Conservation (phyloP, 2,888 invertebrate species). For the Chaetoderma sp. region DNA sequence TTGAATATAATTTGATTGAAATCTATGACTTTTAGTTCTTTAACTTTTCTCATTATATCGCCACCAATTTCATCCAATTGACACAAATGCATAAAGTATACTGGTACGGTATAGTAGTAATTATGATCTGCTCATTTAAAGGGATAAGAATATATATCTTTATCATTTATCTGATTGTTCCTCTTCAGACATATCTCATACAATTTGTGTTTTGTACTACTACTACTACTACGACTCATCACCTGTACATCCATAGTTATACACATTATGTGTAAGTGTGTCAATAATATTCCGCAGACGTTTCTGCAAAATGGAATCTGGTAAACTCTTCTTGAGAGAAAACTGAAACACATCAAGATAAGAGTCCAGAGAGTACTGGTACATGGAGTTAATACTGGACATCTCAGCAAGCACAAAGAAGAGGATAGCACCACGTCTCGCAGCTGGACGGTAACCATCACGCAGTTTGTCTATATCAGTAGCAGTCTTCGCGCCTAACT, state of each 20-base stretch:
- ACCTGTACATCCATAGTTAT: constrained; percentile 91
- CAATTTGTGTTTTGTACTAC: too few relatives aligned
- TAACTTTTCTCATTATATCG: too few relatives aligned
- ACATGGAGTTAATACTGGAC: constrained; percentile 90
- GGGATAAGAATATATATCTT: too few relatives aligned
- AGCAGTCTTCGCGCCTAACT: constrained; percentile 81
- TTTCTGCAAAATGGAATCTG: constrained; percentile 81
- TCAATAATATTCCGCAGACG: constrained; percentile 85
- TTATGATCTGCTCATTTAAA: too few relatives aligned
- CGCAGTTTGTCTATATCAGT: constrained; percentile 85
- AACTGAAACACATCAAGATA: constrained; percentile 87
- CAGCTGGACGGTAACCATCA: constrained; percentile 87
- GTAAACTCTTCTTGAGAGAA: constrained; percentile 84
- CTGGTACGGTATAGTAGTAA: too few relatives aligned
- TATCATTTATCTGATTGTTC: too few relatives aligned
- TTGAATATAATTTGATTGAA: too few relatives aligned
- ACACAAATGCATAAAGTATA: too few relatives aligned
- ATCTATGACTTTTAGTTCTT: too few relatives aligned
- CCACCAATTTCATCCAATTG: too few relatives aligned
- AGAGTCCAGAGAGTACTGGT: constrained; percentile 88
- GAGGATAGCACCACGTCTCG: constrained; percentile 87
- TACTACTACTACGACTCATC: too few relatives aligned
- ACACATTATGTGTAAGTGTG: constrained; percentile 87
- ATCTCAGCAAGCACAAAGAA: constrained; percentile 92
- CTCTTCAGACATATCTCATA: too few relatives aligned